Evolutionary conservation across 2,113 vertebrate genomes (phyloP).

Genomic region (Callocephalon fimbriatum): DNA sequence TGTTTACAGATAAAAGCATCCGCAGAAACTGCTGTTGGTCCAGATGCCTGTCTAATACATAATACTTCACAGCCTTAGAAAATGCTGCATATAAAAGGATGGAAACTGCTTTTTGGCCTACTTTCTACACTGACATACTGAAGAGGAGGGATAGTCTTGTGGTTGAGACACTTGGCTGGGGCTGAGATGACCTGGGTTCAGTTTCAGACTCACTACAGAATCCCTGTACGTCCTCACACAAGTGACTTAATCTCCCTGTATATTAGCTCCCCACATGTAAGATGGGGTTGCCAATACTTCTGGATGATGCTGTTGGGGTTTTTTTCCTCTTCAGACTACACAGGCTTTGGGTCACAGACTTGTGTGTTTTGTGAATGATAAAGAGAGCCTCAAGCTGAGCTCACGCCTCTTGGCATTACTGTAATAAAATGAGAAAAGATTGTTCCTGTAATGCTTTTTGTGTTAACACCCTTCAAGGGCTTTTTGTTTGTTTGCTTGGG

Average conservation of each 20-base stretch:
- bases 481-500: background rate
- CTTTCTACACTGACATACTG: slow-evolving; percentile 59
- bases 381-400: background rate
- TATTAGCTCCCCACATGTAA: slow-evolving; percentile 41
- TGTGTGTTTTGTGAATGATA: background rate
- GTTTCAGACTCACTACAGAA: slow-evolving; percentile 63
- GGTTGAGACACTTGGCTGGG: slow-evolving; percentile 69
- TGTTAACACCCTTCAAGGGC: background rate
- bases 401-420: background rate
- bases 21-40: background rate
- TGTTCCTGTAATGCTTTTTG: background rate
- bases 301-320: slow-evolving; percentile 14
- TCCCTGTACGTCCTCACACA: slow-evolving; percentile 21
- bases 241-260: slow-evolving; percentile 56
- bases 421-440: background rate
- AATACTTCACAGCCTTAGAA: slow-evolving; percentile 60
- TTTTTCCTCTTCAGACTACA: slow-evolving; percentile 44
- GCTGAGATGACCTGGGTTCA: slow-evolving; percentile 59
- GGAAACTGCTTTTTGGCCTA: slow-evolving; percentile 63
- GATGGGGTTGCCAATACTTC: background rate
- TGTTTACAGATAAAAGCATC: slow-evolving; percentile 64
- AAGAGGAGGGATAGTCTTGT: slow-evolving; percentile 53
- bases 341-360: background rate
- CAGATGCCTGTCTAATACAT: slow-evolving; percentile 62
- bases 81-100: slow-evolving; percentile 22